phyloP scores from a whole-genome alignment of 2,888 invertebrate species.

The Acholoe squamosa region DNA sequence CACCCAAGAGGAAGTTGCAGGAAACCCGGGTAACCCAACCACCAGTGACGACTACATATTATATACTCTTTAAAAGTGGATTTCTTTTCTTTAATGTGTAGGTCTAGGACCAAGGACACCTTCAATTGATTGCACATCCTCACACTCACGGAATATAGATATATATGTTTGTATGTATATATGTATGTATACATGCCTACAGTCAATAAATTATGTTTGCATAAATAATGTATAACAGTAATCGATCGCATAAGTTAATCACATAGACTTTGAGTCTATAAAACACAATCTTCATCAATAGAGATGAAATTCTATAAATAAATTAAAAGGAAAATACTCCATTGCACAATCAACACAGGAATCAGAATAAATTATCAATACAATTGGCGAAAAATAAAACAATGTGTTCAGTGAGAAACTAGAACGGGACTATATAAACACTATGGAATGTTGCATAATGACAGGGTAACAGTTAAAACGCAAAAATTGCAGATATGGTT shows the following conservation, averaged over 20 bases:
- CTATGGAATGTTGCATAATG: constrained; percentile 61
- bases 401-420: constrained; percentile 46
- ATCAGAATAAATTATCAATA: constrained; percentile 48
- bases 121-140: constrained; percentile 28
- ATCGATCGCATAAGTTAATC: constrained; percentile 60
- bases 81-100: neutral
- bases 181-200: neutral
- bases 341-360: constrained; percentile 49
- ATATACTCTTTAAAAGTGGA: neutral
- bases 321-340: constrained; percentile 50
- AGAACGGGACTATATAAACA: constrained; percentile 20
- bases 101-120: constrained; percentile 44
- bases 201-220: constrained; percentile 55
- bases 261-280: constrained; percentile 63
- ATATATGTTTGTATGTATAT: neutral
- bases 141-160: neutral
- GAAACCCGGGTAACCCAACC: neutral
- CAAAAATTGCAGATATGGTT: constrained; percentile 56
- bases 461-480: constrained; percentile 44
- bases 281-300: constrained; percentile 54
- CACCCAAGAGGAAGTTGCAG: neutral
- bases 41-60: neutral
- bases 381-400: neutral
- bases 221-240: constrained; percentile 59
- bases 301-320: constrained; percentile 52